A percentile compares a stretch with the other conserved stretches of the same genome.
phyloP scores from a whole-genome alignment of 2,888 invertebrate species.

The Phalera bucephala region DNA sequence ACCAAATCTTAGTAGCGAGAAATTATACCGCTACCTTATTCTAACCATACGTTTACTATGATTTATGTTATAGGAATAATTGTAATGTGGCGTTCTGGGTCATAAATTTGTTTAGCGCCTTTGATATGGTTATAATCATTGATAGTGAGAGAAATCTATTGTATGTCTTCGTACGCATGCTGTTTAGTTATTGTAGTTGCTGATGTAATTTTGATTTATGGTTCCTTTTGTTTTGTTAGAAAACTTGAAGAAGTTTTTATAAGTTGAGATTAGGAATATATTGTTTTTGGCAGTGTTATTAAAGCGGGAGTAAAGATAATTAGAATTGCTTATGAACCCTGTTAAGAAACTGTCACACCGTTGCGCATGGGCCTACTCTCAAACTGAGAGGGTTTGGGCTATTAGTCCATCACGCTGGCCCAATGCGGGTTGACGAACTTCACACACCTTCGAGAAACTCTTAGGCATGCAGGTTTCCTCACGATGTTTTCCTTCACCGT shows the following conservation, averaged over 20 bases:
- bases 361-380: no score
- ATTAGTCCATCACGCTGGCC: no score
- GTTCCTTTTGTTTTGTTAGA: slow-evolving; percentile 35
- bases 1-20: slow-evolving; percentile 52
- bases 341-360: no score
- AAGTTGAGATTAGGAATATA: no score
- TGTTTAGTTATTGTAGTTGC: slow-evolving; percentile 28
- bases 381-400: no score
- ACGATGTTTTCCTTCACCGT: no score
- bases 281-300: no score
- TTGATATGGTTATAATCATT: slow-evolving; percentile 49
- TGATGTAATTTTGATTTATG: slow-evolving; percentile 47
- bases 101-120: slow-evolving; percentile 67
- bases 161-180: slow-evolving; percentile 48
- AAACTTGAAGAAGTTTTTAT: slow-evolving; percentile 10
- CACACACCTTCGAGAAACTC: no score
- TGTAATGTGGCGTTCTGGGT: slow-evolving; percentile 60
- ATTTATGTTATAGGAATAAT: slow-evolving; percentile 49
- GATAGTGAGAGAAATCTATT: slow-evolving; percentile 46
- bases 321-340: no score
- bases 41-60: slow-evolving; percentile 27
- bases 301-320: no score
- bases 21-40: slow-evolving; percentile 43
- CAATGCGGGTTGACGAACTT: no score
- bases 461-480: no score